Conservation (phyloP, 2,797 vertebrate species). For the Acridotheres tristis region DNA sequence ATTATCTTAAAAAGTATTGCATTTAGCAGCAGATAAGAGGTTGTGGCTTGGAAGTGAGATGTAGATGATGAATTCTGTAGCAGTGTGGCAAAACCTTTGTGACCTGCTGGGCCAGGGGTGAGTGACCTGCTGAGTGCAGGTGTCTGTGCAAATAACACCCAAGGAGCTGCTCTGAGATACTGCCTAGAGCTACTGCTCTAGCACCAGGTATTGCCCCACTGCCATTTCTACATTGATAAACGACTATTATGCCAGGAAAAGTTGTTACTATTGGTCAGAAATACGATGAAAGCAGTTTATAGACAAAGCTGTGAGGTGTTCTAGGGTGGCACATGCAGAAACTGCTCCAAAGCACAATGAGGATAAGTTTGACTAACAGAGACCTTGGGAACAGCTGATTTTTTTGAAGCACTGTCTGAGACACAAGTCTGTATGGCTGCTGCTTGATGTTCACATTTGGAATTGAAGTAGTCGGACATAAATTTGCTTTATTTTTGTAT, state of each 20-base stretch:
- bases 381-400: neutral
- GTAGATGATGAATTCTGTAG: neutral
- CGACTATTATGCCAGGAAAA: neutral
- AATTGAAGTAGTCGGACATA: neutral
- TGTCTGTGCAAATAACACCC: rapidly evolving
- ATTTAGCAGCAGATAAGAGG: neutral
- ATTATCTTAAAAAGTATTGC: neutral
- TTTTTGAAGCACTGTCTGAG: neutral
- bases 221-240: neutral
- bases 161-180: neutral
- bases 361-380: neutral
- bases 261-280: neutral
- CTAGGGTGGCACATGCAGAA: neutral
- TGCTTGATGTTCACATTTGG: neutral
- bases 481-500: neutral
- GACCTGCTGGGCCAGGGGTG: neutral
- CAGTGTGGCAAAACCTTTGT: neutral
- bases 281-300: neutral
- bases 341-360: neutral
- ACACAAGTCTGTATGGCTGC: neutral
- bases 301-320: neutral
- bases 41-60: neutral
- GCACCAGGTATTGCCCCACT: neutral
- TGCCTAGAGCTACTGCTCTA: neutral
- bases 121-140: neutral